Percentiles rank a stretch among this genome's conserved stretches.
Evolutionary conservation across 1,140 invertebrate genomes (phyloP).

Genomic region (Drosophila sechellia): DNA sequence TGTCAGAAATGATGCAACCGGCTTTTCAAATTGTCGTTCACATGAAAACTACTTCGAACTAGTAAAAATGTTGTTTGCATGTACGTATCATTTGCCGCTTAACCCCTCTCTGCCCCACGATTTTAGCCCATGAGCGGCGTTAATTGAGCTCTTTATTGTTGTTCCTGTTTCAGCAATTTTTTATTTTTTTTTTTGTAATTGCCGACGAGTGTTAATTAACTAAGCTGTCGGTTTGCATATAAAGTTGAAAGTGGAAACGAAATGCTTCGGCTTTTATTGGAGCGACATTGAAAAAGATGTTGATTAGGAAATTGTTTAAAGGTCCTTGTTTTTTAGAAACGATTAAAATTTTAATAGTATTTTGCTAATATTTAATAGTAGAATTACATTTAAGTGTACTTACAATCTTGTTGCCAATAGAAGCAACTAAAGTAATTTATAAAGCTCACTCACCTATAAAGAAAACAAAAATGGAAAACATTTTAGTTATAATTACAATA

Average conservation of each 20-base stretch:
- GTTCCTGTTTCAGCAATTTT: slow-evolving; percentile 26
- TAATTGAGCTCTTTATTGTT: slow-evolving; percentile 80
- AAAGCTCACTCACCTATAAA: slow-evolving; percentile 65
- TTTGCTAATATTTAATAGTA: too few species aligned
- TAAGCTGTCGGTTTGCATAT: slow-evolving; percentile 47
- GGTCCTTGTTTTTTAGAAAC: neutral
- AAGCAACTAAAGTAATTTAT: too few species aligned
- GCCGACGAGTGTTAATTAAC: slow-evolving; percentile 67
- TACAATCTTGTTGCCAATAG: too few species aligned
- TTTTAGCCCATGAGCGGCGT: slow-evolving; percentile 54
- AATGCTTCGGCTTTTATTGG: slow-evolving; percentile 6
- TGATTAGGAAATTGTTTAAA: slow-evolving; percentile 1
- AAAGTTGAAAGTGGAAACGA: slow-evolving; percentile 34
- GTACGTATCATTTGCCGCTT: slow-evolving; percentile 15
- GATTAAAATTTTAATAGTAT: neutral
- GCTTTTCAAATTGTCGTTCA: slow-evolving; percentile 62
- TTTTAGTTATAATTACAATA: slow-evolving; percentile 39
- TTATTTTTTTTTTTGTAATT: slow-evolving; percentile 38
- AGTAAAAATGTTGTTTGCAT: slow-evolving; percentile 66
- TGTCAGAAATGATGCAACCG: slow-evolving; percentile 73
- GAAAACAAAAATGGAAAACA: slow-evolving; percentile 31
- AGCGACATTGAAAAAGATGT: slow-evolving; percentile 1
- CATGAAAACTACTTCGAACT: slow-evolving; percentile 77
- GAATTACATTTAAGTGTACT: too few species aligned
- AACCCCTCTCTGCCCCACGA: slow-evolving; percentile 7